Evolutionary conservation across 2,888 invertebrate species (phyloP).

Genomic region (Gari tellinella): DNA sequence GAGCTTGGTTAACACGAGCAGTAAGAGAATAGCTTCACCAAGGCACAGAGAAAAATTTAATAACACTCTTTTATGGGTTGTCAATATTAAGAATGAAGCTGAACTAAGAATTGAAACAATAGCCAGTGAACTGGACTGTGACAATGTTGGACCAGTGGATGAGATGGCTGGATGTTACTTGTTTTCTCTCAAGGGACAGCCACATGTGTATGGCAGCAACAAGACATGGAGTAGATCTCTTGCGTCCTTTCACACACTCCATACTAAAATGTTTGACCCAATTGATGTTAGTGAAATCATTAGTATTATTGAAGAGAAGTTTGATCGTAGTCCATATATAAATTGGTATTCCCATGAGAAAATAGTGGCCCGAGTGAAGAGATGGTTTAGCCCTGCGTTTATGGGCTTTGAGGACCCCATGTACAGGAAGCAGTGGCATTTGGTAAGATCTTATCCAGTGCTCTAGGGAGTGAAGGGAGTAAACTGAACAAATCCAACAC

Average conservation of each 20-base stretch:
- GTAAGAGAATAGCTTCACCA: slow-evolving; percentile 17
- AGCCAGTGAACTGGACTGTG: slow-evolving; percentile 59
- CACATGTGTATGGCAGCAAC: no score
- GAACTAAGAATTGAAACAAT: slow-evolving; percentile 29
- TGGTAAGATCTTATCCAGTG: no score
- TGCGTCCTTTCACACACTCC: no score
- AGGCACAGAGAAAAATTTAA: slow-evolving; percentile 29
- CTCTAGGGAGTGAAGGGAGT: no score
- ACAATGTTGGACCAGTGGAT: slow-evolving; percentile 64
- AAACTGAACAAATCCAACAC: no score
- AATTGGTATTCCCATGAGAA: slow-evolving; percentile 75
- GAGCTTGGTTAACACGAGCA: neutral
- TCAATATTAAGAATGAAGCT: slow-evolving; percentile 23
- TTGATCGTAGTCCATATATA: slow-evolving; percentile 67
- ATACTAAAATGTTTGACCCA: slow-evolving; percentile 2
- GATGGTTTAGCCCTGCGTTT: slow-evolving; percentile 13
- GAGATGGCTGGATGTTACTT: slow-evolving; percentile 55
- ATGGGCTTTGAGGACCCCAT: slow-evolving; percentile 76
- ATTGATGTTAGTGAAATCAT: slow-evolving; percentile 16
- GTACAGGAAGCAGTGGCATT: slow-evolving; percentile 81
- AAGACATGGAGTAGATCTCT: no score
- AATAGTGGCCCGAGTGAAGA: slow-evolving; percentile 67
- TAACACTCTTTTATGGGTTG: slow-evolving; percentile 48
- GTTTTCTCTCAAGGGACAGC: slow-evolving; percentile 36
- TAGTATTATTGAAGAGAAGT: slow-evolving; percentile 45